Base-by-base conservation (phyloP, 2,888 invertebrate species). In the Archaeoteleia sp. region DNA sequence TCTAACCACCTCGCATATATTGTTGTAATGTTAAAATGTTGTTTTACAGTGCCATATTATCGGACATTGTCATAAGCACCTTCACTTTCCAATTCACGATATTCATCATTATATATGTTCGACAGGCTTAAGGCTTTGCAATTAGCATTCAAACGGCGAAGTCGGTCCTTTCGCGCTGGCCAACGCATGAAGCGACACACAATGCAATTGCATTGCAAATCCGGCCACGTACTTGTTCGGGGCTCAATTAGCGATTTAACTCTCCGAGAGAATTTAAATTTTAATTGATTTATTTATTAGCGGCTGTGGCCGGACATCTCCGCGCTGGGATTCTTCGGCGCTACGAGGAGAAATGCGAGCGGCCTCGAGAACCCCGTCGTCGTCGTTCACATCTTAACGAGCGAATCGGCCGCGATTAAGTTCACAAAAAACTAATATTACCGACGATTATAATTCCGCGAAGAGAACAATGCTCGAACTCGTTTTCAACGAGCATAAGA, bases 271-370 rank as follows among this genome's bases (percentile, higher is more conserved):
- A 76, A 78, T 78, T 77, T 80, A 75, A 78, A 80, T 79, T 79
- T 78, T 76, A 76, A 80, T 79, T 80, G 75, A 77, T 80, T 80
- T 78, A 80, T 80, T 80, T 72, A 73, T 76, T 71, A 74, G 70
- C 55, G 42, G 29, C 60, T 54, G 39, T 53, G 62, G 63, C 43
- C 46, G 72, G 67, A 55, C 55, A 60, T 73, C 73, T 74, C 69
- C 40, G 60, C 61, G 65, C 53, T 66, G 49, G 69, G 78, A 81
- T 79, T 80, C 79, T 75, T 74, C 54, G 69, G 62, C 40, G 54
- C 71, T 80, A 79, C 79, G 78, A 78, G 77, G 73, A 80, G 77
- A 80, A 79, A 80, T 80, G 81, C 77, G 63, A 70, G 57, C 65
- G 67, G 67, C 70, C 72, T 65, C 65, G 70, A 62, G 35, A 57